A percentile compares a stretch with the other conserved stretches of the same genome.
phyloP scores from a whole-genome alignment of 2,113 vertebrate genomes.

The Perca schrenkii region DNA sequence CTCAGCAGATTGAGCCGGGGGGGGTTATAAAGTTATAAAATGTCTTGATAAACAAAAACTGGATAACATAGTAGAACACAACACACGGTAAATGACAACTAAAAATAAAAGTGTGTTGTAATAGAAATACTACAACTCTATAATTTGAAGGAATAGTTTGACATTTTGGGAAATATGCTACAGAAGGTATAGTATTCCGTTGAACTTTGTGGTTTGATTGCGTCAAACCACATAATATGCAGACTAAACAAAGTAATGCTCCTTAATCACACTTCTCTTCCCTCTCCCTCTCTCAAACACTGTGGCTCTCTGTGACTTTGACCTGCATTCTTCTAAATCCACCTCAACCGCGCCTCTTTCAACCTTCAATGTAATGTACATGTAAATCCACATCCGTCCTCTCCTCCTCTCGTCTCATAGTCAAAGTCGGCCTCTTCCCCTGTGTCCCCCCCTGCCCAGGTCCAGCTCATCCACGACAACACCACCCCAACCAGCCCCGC shows the following conservation, averaged over 20 bases:
- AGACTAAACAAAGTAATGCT: slow-evolving; percentile 5
- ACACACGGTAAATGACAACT: not conserved
- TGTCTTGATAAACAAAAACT: not conserved
- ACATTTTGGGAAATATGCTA: not conserved
- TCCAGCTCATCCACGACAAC: slow-evolving; percentile 97
- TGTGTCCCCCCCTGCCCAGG: slow-evolving; percentile 86
- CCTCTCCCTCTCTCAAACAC: slow-evolving; percentile 63
- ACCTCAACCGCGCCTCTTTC: slow-evolving; percentile 60
- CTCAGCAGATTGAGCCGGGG: not conserved
- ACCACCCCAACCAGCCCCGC: slow-evolving; percentile 87
- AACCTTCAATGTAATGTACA: slow-evolving; percentile 54
- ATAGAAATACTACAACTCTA: not conserved
- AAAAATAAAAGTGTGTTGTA: not conserved
- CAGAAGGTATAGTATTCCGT: not conserved
- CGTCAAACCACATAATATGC: not conserved
- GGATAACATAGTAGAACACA: not conserved
- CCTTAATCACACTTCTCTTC: slow-evolving; percentile 47
- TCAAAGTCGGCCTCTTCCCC: slow-evolving; percentile 80
- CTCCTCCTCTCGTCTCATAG: slow-evolving; percentile 69
- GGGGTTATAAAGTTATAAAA: not conserved
- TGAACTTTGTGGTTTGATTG: not conserved
- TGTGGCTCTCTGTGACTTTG: slow-evolving; percentile 68
- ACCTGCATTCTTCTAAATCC: slow-evolving; percentile 63
- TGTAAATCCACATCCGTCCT: slow-evolving; percentile 70
- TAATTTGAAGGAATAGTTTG: not conserved